These are phyloP conservation scores for Pterocles burchelli DNA, from an alignment of 2,113 vertebrate genomes.

Conservation along the genomic window DNA sequence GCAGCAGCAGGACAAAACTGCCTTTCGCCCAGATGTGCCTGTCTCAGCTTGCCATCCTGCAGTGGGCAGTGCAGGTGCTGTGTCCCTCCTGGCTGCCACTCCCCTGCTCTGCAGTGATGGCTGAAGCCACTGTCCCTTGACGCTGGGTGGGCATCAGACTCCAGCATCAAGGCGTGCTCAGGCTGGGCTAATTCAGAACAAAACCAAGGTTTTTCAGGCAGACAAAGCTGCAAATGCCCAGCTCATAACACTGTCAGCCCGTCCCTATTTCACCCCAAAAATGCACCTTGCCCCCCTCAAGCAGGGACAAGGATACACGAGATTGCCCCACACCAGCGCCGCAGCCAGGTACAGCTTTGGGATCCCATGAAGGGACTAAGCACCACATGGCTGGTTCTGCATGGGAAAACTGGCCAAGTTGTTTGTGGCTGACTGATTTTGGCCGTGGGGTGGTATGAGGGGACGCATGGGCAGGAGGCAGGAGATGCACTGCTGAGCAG, in stretches of 20 bases:
- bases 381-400: rapidly evolving
- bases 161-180: rapidly evolving
- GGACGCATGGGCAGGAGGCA: background rate
- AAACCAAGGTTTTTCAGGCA: background rate
- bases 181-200: background rate
- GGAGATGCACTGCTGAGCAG: background rate
- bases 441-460: rapidly evolving
- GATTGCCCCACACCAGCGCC: rapidly evolving
- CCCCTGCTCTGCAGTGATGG: background rate
- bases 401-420: background rate
- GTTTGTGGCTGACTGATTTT: background rate
- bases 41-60: background rate
- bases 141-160: background rate
- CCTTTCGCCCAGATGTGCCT: background rate
- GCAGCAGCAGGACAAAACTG: background rate
- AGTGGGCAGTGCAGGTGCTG: background rate
- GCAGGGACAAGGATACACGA: background rate
- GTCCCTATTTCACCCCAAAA: rapidly evolving
- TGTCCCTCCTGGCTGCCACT: rapidly evolving
- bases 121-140: background rate
- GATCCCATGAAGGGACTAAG: background rate
- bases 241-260: rapidly evolving
- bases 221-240: background rate
- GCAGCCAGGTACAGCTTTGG: rapidly evolving
- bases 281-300: rapidly evolving